Percentiles rank a stretch among this genome's conserved stretches.
phyloP scores from a whole-genome alignment of 1,140 invertebrate species.

The Mercenaria mercenaria region DNA sequence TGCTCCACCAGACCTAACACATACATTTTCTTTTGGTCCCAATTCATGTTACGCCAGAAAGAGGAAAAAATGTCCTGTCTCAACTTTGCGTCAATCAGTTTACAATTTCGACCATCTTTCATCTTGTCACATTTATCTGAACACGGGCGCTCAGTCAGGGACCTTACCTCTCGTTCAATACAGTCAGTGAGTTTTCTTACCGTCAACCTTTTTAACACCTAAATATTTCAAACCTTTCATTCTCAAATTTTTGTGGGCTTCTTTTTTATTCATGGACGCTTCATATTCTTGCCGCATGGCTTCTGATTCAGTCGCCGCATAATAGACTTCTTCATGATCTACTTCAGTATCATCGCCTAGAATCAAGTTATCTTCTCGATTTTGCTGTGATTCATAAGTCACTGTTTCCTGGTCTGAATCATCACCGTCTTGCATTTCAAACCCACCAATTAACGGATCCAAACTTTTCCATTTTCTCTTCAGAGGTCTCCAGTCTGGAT shows the following conservation, averaged over 20 bases:
- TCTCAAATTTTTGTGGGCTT: background rate
- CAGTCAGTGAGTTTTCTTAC: background rate
- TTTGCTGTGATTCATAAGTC: too few species aligned
- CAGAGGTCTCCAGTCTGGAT: too few species aligned
- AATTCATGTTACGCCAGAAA: conserved; percentile 18
- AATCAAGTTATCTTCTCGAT: too few species aligned
- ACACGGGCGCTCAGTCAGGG: background rate
- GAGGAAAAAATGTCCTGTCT: conserved; percentile 5
- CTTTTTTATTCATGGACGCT: background rate
- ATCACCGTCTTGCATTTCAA: too few species aligned
- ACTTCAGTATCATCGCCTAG: too few species aligned
- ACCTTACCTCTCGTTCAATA: background rate
- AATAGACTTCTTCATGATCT: too few species aligned
- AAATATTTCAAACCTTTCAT: background rate
- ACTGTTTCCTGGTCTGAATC: too few species aligned
- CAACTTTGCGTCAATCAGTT: background rate
- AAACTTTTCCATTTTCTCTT: too few species aligned
- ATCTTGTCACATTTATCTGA: background rate
- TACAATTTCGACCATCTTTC: background rate
- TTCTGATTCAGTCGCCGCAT: too few species aligned
- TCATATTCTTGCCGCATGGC: too few species aligned
- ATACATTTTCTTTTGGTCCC: background rate
- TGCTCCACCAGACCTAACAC: background rate
- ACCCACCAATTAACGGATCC: too few species aligned
- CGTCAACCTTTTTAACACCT: background rate